Evolutionary conservation across 2,113 vertebrate species (phyloP).

Genomic region (Oncorhynchus kisutch): DNA sequence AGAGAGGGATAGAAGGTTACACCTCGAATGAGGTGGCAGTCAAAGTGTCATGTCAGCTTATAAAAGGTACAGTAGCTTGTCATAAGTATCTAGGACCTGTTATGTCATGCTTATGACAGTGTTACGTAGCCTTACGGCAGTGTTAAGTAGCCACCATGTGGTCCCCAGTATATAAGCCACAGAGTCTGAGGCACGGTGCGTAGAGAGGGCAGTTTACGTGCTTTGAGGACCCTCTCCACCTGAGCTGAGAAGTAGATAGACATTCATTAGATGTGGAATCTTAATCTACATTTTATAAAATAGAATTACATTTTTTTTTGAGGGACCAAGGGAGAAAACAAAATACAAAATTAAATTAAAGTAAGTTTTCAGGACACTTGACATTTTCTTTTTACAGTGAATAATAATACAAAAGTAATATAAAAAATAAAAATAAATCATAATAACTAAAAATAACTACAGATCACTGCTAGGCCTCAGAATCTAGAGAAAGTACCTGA

Average conservation of each 20-base stretch:
- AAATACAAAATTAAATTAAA: constrained; percentile 11
- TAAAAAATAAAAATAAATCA: constrained; percentile 5
- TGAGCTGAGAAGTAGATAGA: constrained; percentile 88
- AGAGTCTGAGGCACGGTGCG: constrained; percentile 85
- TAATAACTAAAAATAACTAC: constrained; percentile 30
- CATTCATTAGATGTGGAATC: constrained; percentile 83
- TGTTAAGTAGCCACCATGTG: neutral
- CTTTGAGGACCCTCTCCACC: constrained; percentile 75
- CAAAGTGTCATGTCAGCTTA: neutral
- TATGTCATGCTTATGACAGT: neutral
- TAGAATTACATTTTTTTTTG: neutral
- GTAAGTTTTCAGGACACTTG: neutral
- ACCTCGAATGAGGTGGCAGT: neutral
- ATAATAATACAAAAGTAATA: constrained; percentile 8
- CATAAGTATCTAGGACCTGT: constrained; percentile 7
- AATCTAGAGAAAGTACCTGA: constrained; percentile 92
- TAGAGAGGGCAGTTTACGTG: constrained; percentile 82
- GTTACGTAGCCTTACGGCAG: constrained; percentile 21
- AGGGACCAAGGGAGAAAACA: neutral
- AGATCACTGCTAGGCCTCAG: constrained; percentile 89
- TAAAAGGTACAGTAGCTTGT: constrained; percentile 27
- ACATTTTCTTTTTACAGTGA: neutral
- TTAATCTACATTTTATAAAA: constrained; percentile 10
- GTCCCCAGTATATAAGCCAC: constrained; percentile 77
- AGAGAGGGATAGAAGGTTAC: constrained; percentile 60